Evolutionary conservation across 2,797 vertebrate species (phyloP).

Genomic region (Mus spretus): DNA sequence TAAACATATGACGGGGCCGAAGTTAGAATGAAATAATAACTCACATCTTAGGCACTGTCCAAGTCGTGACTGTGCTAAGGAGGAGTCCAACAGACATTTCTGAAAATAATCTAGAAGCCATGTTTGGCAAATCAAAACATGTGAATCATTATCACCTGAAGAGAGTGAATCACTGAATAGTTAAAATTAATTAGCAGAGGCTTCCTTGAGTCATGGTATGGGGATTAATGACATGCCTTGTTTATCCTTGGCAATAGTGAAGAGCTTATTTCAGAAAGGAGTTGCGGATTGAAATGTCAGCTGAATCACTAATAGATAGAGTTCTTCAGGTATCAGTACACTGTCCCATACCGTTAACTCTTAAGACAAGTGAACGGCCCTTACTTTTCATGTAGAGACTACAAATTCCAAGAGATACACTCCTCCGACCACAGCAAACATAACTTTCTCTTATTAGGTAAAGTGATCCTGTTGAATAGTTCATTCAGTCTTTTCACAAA

Average conservation of each 20-base stretch:
- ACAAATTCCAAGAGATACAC: conserved; percentile 8
- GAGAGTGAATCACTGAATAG: conserved; percentile 67
- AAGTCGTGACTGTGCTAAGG: conserved; percentile 74
- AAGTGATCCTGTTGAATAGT: not conserved
- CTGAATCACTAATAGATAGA: not conserved
- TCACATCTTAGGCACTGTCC: conserved; percentile 40
- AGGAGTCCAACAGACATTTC: conserved; percentile 52
- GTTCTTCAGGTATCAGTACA: not conserved
- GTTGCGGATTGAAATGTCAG: conserved; percentile 22
- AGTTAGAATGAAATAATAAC: conserved; percentile 63
- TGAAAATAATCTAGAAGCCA: conserved; percentile 76
- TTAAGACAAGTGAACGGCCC: not conserved
- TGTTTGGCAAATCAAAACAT: conserved; percentile 72
- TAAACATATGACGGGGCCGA: conserved; percentile 47
- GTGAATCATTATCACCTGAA: conserved; percentile 77
- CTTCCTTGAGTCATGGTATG: conserved; percentile 48
- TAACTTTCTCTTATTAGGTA: conserved; percentile 11
- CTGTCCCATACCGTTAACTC: not conserved
- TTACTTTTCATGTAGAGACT: conserved; percentile 39
- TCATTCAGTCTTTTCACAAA: not conserved
- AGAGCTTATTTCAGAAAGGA: conserved; percentile 34
- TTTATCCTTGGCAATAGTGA: not conserved
- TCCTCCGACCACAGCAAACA: not conserved
- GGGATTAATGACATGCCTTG: conserved; percentile 42
- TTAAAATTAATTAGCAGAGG: conserved; percentile 63